Conservation (phyloP, 2,797 vertebrate genomes). For the Lateolabrax maculatus region DNA sequence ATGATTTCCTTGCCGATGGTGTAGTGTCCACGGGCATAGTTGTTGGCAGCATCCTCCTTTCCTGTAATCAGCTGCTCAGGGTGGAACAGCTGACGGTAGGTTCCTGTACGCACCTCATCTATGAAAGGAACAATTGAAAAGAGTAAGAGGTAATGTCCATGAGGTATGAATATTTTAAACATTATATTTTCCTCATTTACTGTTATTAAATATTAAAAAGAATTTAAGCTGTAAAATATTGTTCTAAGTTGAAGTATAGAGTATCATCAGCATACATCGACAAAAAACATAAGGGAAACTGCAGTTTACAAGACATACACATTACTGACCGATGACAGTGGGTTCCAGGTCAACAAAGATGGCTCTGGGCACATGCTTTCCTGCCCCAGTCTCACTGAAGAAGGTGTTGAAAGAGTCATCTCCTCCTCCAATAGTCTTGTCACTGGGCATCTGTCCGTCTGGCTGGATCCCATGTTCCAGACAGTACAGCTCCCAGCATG, state of each 20-base stretch:
- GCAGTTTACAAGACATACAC: neutral
- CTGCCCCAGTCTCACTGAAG: constrained; percentile 85
- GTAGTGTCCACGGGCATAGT: constrained; percentile 87
- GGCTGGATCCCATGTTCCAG: constrained; percentile 83
- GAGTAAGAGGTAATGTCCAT: neutral
- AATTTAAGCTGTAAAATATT: neutral
- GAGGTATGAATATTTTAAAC: neutral
- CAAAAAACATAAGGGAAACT: too few relatives aligned
- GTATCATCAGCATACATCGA: neutral
- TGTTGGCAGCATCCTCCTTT: constrained; percentile 88
- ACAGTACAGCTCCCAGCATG: constrained; percentile 84
- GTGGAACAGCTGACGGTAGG: constrained; percentile 84
- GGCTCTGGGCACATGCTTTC: constrained; percentile 84
- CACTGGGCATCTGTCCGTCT: constrained; percentile 83
- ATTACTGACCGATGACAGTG: constrained; percentile 82
- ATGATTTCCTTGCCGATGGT: constrained; percentile 88
- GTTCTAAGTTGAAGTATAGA: neutral
- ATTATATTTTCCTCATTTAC: neutral
- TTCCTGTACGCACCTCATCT: constrained; percentile 85
- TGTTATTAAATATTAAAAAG: neutral
- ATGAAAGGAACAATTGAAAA: neutral
- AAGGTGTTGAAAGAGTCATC: constrained; percentile 87
- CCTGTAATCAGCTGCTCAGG: constrained; percentile 87
- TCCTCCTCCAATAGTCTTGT: constrained; percentile 78
- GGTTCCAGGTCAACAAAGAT: constrained; percentile 87